Evolutionary conservation across 2,888 invertebrate genomes (phyloP).

Genomic region (Papilio protenor): DNA sequence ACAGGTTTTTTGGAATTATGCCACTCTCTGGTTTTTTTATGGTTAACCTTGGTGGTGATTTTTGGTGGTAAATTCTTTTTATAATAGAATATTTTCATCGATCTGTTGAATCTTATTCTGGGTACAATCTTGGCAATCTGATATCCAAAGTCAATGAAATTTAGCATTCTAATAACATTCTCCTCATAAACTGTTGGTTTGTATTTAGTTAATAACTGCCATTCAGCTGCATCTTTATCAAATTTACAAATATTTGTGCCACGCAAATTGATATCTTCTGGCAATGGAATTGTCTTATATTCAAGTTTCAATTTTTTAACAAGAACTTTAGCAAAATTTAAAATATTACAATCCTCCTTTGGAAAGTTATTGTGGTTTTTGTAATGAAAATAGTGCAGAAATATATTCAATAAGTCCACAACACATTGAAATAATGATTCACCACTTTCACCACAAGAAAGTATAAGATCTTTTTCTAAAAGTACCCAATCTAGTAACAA

Average conservation of each 20-base stretch:
- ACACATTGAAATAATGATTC: conserved; percentile 91
- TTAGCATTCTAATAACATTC: conserved; percentile 89
- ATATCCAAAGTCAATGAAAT: conserved; percentile 92
- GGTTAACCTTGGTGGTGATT: conserved; percentile 69
- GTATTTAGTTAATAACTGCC: conserved; percentile 85
- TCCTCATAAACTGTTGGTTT: conserved; percentile 87
- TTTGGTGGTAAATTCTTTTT: conserved; percentile 69
- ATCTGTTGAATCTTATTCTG: conserved; percentile 86
- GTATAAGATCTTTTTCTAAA: conserved; percentile 90
- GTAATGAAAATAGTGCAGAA: conserved; percentile 87
- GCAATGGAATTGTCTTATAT: conserved; percentile 87
- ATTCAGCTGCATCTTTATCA: conserved; percentile 88
- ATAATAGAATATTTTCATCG: conserved; percentile 76
- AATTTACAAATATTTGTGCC: conserved; percentile 88
- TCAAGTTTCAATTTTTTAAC: conserved; percentile 83
- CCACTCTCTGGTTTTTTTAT: conserved; percentile 76
- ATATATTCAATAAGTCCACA: conserved; percentile 91
- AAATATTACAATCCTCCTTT: conserved; percentile 59
- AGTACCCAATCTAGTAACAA: conserved; percentile 93
- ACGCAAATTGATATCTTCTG: conserved; percentile 90
- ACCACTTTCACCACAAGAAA: conserved; percentile 91
- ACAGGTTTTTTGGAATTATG: conserved; percentile 76
- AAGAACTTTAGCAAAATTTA: conserved; percentile 66
- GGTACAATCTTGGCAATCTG: conserved; percentile 87
- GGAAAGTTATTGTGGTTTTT: conserved; percentile 56